Evolutionary conservation across 2,797 vertebrate species (phyloP).

Genomic region (Enteromius argenteus): DNA sequence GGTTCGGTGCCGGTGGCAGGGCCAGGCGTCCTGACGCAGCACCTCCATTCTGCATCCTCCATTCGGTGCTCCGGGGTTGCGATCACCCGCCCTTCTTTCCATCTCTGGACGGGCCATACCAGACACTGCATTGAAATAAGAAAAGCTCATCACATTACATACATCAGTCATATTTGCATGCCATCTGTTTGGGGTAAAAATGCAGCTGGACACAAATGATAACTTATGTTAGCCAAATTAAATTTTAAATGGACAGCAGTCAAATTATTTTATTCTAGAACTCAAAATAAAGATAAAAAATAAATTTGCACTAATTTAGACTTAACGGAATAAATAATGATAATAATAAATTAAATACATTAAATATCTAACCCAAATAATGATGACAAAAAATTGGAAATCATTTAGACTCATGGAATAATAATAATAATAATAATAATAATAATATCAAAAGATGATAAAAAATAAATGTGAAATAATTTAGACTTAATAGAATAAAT

Average conservation of each 20-base stretch:
- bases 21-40: constrained; percentile 54
- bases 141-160: not conserved
- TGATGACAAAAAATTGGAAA: not conserved
- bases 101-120: constrained; percentile 80
- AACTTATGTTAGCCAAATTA: not conserved
- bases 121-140: constrained; percentile 57
- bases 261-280: not conserved
- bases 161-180: not conserved
- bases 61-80: constrained; percentile 59
- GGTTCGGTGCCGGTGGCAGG: constrained; percentile 43
- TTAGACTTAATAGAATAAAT: not conserved
- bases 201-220: not conserved
- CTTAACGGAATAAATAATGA: not conserved
- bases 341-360: not conserved
- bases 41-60: constrained; percentile 66
- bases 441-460: not conserved
- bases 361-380: not conserved
- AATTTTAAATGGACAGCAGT: not conserved
- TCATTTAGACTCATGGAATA: not conserved
- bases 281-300: not conserved
- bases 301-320: not conserved
- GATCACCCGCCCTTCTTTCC: constrained; percentile 65
- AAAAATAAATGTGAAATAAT: not conserved
- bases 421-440: not conserved
- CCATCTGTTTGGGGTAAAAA: not conserved